phyloP scores from a whole-genome alignment of 1,140 invertebrate genomes.

The Lasaia peninsularis region DNA sequence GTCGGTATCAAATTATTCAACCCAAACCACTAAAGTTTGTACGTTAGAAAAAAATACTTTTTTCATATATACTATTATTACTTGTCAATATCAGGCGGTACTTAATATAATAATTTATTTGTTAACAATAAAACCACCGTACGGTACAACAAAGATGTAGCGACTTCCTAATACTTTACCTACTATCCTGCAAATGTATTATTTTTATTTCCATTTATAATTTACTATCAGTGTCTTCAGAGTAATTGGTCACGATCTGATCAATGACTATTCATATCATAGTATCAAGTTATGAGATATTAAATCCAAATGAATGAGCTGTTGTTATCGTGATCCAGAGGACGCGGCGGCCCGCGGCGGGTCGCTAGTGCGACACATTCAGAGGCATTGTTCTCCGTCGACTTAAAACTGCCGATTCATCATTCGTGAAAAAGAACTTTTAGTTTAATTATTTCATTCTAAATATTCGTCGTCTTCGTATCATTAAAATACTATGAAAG shows the following conservation, averaged over 20 bases:
- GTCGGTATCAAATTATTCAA: too few species aligned
- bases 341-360: constrained; percentile 36
- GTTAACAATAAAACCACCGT: too few species aligned
- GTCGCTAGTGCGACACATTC: constrained; percentile 40
- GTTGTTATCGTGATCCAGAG: constrained; percentile 29
- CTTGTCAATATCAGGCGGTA: too few species aligned
- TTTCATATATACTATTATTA: too few species aligned
- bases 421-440: constrained; percentile 42
- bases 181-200: too few species aligned
- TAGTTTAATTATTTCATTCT: background rate
- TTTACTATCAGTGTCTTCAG: too few species aligned
- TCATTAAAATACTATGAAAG: background rate
- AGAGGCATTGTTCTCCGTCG: constrained; percentile 42
- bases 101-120: too few species aligned
- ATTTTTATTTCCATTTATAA: too few species aligned
- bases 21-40: too few species aligned
- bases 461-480: background rate
- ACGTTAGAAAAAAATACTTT: too few species aligned
- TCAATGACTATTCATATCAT: background rate
- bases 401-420: constrained; percentile 45
- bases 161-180: too few species aligned
- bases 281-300: constrained; percentile 1
- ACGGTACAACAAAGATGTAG: too few species aligned
- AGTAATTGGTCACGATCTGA: background rate
- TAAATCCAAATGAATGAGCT: constrained; percentile 13